Base-by-base conservation (phyloP, 1,140 invertebrate genomes). In the Daktulosphaira vitifoliae region DNA sequence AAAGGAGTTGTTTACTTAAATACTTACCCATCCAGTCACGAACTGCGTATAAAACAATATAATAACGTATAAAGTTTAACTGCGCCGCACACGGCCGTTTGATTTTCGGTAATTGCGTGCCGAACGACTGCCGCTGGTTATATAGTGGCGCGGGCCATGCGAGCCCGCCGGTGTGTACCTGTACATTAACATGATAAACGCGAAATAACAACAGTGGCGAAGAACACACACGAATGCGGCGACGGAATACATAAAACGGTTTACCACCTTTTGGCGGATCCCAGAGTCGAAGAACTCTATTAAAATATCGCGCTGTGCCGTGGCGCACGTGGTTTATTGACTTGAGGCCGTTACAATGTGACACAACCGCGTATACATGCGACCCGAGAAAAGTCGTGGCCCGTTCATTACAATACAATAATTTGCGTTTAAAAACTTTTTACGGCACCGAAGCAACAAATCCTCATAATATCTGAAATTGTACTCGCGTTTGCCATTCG, bases 51-150 rank as follows among this genome's bases (percentile, higher is more conserved):
- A n/a, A n/a, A n/a, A n/a, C 7, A 7, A 39, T 37, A 59, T 59
- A 59, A 46, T 59, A 59, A 59, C 42, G 54, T 46, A 42, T 26
- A 59, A 59, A 59, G 54, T 59, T 59, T 44, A 59, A 59, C 39
- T 44, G 25, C 20, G 25, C 20, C 15, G n/a, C n/a, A n/a, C n/a
- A n/a, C n/a, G n/a, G n/a, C n/a, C n/a, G n/a, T 33, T 33, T 33
- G 29, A 11, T 33, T 33, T 33, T 33, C 5, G 29, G 18, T 44
- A 59, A 15, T 56, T 56, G 54, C 54, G 54, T 59, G 54, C 23
- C 11, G 23, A 29, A 59, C 39, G 18, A 44, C 26, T 9, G 25
- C 25, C 23, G 9, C 23, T 5, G n/a, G 16, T 46, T 6, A 11
- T 15, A 20, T 56, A 44, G 20, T 44, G 15, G 29, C 29, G 29